A percentile compares a stretch with the other conserved stretches of the same genome.
phyloP scores from a whole-genome alignment of 2,113 vertebrate species.

The Poeciliopsis prolifica region DNA sequence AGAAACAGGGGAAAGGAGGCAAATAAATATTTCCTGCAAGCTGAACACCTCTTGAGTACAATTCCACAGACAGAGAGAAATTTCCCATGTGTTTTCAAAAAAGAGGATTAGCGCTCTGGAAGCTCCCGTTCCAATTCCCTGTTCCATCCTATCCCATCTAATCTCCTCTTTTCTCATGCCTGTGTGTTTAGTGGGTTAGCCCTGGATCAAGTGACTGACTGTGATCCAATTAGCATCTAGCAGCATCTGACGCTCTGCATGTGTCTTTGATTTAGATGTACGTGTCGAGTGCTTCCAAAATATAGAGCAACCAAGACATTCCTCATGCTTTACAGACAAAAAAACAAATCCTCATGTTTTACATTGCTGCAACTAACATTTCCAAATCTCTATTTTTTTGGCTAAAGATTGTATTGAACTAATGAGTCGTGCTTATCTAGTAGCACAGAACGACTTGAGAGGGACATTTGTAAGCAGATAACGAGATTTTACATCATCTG shows the following conservation, averaged over 20 bases:
- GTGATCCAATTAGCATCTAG: slow-evolving; percentile 72
- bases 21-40: slow-evolving; percentile 46
- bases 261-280: slow-evolving; percentile 16
- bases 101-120: slow-evolving; percentile 55
- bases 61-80: slow-evolving; percentile 40
- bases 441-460: slow-evolving; percentile 37
- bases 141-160: slow-evolving; percentile 48
- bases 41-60: slow-evolving; percentile 43
- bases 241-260: slow-evolving; percentile 45
- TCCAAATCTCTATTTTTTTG: not conserved
- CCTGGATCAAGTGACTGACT: slow-evolving; percentile 55
- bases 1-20: slow-evolving; percentile 11
- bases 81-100: slow-evolving; percentile 64
- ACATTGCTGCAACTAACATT: no score
- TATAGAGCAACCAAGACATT: not conserved
- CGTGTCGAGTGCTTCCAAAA: not conserved
- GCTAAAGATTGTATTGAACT: slow-evolving; percentile 26
- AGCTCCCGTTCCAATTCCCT: slow-evolving; percentile 51
- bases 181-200: slow-evolving; percentile 63
- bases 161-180: slow-evolving; percentile 52
- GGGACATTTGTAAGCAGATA: slow-evolving; percentile 53
- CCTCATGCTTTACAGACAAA: not conserved
- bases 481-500: slow-evolving; percentile 64
- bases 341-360: no score
- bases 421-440: slow-evolving; percentile 29